These are phyloP conservation scores for Psophia crepitans DNA, from an alignment of 2,113 vertebrate species.

Conservation along the genomic window DNA sequence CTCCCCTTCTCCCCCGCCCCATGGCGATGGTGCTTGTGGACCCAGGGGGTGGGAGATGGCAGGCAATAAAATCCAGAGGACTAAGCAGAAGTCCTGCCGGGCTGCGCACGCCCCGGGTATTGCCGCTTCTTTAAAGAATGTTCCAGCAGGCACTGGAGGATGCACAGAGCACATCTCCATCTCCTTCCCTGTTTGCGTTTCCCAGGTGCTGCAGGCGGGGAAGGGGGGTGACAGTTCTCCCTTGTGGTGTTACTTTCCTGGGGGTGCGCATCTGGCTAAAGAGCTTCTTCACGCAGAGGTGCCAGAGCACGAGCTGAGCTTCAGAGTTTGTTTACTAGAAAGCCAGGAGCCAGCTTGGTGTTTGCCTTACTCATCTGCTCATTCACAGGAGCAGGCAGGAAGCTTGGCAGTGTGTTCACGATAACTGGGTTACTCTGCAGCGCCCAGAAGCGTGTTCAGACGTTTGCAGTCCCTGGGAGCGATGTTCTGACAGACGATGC, in stretches of 20 bases:
- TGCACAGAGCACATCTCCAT: background rate
- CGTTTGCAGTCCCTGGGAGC: background rate
- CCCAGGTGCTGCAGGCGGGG: background rate
- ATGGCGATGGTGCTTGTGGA: background rate
- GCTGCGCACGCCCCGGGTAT: background rate
- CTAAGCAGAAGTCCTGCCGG: background rate
- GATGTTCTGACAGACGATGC: background rate
- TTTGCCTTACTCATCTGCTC: background rate
- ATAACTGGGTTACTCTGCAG: background rate
- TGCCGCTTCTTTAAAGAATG: background rate
- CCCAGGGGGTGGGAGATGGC: background rate
- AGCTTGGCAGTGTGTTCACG: background rate
- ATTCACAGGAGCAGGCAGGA: background rate
- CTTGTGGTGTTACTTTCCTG: fast-evolving
- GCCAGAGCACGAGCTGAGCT: background rate
- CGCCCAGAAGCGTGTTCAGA: background rate
- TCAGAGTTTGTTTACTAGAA: background rate
- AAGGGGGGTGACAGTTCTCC: background rate
- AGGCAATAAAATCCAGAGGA: background rate
- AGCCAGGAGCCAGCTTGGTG: background rate
- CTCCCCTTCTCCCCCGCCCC: no score
- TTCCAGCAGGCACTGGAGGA: background rate
- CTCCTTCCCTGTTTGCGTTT: background rate
- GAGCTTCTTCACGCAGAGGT: background rate
- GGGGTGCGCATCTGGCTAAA: background rate